Percentiles rank a stretch among this genome's conserved stretches.
Evolutionary conservation across 2,888 invertebrate genomes (phyloP).

Genomic region (Colletes collaris): DNA sequence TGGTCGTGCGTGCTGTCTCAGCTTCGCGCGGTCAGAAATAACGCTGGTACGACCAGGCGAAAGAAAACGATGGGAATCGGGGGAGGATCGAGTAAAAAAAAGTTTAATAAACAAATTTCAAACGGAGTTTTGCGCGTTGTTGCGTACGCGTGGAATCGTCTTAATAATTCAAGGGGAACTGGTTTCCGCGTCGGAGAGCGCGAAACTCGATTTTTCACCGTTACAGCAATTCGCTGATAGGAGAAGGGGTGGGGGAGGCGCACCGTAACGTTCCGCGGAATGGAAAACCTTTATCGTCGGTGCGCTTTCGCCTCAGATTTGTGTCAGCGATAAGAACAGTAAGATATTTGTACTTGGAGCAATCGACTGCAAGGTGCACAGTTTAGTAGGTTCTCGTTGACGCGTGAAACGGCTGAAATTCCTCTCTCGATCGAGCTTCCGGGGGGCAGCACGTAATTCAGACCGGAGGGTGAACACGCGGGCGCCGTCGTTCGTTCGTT

Average conservation of each 20-base stretch:
- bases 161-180: slow-evolving; percentile 42
- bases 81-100: too few species aligned
- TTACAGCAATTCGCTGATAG: slow-evolving; percentile 6
- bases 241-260: not conserved
- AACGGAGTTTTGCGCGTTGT: too few species aligned
- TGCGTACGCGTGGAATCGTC: too few species aligned
- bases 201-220: slow-evolving; percentile 8
- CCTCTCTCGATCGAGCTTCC: slow-evolving; percentile 15
- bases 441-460: not conserved
- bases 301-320: slow-evolving; percentile 13
- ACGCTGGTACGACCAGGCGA: too few species aligned
- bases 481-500: not conserved
- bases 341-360: slow-evolving; percentile 9
- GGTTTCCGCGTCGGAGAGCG: slow-evolving; percentile 1
- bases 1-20: too few species aligned
- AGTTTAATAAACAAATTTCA: too few species aligned
- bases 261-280: slow-evolving; percentile 15
- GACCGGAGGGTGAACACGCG: not conserved
- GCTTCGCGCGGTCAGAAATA: too few species aligned
- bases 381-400: slow-evolving; percentile 1
- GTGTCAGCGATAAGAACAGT: slow-evolving; percentile 10
- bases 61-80: too few species aligned
- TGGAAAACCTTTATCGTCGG: slow-evolving; percentile 12
- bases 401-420: slow-evolving; percentile 17
- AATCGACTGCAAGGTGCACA: slow-evolving; percentile 6